Conservation (phyloP, 1,140 invertebrate species). For the Batillaria attramentaria region DNA sequence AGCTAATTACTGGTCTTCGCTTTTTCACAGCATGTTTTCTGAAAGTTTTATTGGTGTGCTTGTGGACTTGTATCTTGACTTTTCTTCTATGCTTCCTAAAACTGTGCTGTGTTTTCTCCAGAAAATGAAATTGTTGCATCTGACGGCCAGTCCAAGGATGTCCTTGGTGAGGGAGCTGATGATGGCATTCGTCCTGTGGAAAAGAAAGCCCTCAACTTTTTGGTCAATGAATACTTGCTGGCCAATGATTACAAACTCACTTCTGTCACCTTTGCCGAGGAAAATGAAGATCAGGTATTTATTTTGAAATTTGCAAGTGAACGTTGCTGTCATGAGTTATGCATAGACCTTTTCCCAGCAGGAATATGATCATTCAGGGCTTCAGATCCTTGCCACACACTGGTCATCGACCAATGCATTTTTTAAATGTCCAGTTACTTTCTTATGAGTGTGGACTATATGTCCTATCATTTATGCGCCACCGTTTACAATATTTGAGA, state of each 20-base stretch:
- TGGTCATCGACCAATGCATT: not conserved
- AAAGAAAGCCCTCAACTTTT: slow-evolving; percentile 87
- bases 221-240: slow-evolving; percentile 90
- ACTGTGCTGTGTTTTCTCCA: too few relatives aligned
- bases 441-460: not conserved
- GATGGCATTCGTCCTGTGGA: slow-evolving; percentile 86
- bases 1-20: too few relatives aligned
- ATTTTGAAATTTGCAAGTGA: not conserved
- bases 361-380: not conserved
- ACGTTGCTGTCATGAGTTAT: not conserved
- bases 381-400: not conserved
- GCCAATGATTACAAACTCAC: slow-evolving; percentile 88
- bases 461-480: too few relatives aligned
- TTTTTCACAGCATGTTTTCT: too few relatives aligned
- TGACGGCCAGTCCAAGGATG: slow-evolving; percentile 62
- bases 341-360: not conserved
- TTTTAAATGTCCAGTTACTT: too few relatives aligned
- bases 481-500: not conserved
- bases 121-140: slow-evolving; percentile 78
- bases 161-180: slow-evolving; percentile 59
- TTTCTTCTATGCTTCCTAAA: too few relatives aligned
- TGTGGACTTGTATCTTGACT: too few relatives aligned
- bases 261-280: slow-evolving; percentile 92
- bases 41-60: too few relatives aligned
- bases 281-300: slow-evolving; percentile 87